A percentile compares a stretch with the other conserved stretches of the same genome.
Evolutionary conservation across 2,797 vertebrate genomes (phyloP).

Genomic region (Sibirionetta formosa): DNA sequence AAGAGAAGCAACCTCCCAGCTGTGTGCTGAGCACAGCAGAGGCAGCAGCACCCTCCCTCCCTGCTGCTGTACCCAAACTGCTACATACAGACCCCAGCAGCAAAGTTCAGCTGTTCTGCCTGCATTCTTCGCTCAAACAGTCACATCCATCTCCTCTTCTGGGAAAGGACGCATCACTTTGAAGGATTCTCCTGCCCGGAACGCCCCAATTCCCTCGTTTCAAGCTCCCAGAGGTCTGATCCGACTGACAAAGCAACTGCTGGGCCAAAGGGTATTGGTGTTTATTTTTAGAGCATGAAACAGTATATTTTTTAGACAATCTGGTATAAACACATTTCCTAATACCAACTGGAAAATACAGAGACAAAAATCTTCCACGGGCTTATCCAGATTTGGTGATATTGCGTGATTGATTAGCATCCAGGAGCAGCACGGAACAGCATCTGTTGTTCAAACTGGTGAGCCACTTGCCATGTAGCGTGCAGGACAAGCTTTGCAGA

Average conservation of each 20-base stretch:
- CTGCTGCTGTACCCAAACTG: background rate
- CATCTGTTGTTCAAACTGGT: background rate
- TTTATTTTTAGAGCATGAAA: background rate
- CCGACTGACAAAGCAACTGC: background rate
- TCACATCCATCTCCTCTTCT: background rate
- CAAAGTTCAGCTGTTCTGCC: background rate
- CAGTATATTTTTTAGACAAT: background rate
- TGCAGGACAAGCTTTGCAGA: background rate
- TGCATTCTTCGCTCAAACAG: rapidly evolving
- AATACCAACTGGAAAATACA: background rate
- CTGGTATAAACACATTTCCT: background rate
- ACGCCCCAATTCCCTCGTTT: background rate
- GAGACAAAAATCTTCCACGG: background rate
- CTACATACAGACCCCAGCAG: background rate
- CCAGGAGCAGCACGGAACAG: background rate
- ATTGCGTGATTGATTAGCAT: background rate
- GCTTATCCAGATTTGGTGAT: background rate
- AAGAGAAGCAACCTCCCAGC: background rate
- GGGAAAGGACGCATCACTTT: background rate
- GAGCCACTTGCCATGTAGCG: background rate
- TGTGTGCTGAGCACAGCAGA: background rate
- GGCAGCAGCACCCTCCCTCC: background rate
- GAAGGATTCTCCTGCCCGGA: background rate
- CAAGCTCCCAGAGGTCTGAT: background rate
- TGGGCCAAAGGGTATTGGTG: background rate